These are phyloP conservation scores for Ariopsis seemanni DNA, from an alignment of 2,113 vertebrate species.

Conservation along the genomic window DNA sequence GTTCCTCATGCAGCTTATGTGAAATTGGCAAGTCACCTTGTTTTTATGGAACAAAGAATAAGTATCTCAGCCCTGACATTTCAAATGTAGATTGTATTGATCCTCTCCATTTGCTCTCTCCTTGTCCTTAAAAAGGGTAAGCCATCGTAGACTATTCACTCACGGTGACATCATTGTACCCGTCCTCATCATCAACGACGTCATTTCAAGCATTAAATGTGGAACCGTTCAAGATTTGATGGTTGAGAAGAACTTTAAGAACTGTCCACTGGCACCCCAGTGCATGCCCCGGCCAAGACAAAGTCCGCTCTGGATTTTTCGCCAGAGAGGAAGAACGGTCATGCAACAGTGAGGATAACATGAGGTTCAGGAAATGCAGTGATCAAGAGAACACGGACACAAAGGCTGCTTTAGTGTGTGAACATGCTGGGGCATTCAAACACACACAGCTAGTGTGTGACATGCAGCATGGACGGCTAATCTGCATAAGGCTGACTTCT, in stretches of 20 bases:
- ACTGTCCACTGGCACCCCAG: conserved; percentile 20
- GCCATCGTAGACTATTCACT: conserved; percentile 63
- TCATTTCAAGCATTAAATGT: conserved; percentile 61
- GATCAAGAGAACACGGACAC: conserved; percentile 34
- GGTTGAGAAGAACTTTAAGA: conserved; percentile 61
- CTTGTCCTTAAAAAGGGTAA: conserved; percentile 57
- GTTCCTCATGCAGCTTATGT: conserved; percentile 66
- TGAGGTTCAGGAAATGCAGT: conserved; percentile 32
- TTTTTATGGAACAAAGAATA: conserved; percentile 59
- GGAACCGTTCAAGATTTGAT: conserved; percentile 63
- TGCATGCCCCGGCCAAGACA: not conserved
- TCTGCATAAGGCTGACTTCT: not conserved
- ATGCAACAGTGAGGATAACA: conserved; percentile 68
- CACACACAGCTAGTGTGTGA: not conserved
- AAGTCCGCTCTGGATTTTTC: conserved; percentile 8
- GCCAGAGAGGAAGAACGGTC: conserved; percentile 54
- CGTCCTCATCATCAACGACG: conserved; percentile 64
- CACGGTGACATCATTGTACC: conserved; percentile 49
- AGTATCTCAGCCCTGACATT: conserved; percentile 43
- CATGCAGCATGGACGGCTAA: not conserved
- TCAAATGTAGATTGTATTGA: conserved; percentile 45
- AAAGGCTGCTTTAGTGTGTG: conserved; percentile 50
- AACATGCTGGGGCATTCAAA: conserved; percentile 35
- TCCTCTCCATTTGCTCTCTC: conserved; percentile 61
- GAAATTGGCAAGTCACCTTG: conserved; percentile 73